Evolutionary conservation across 64 coral and sea anemone species (phyloP).

Genomic region (Trachythela sp.): DNA sequence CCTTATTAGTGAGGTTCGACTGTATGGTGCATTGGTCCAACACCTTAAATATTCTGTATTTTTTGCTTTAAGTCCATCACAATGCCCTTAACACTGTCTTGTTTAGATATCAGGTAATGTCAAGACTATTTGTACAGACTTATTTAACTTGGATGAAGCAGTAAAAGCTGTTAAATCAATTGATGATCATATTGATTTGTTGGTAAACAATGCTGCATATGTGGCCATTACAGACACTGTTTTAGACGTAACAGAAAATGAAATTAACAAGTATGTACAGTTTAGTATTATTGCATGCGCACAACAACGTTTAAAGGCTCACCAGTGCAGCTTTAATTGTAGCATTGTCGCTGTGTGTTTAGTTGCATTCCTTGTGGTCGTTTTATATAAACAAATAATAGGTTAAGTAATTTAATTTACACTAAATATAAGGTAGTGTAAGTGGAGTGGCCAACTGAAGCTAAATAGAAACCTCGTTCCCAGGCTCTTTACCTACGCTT

Average conservation of each 20-base stretch:
- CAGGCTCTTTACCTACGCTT: no score
- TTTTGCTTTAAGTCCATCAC: no score
- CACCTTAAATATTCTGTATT: not conserved
- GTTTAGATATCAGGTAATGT: not conserved
- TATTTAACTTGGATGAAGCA: not conserved
- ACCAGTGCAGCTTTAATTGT: no score
- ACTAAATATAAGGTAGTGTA: no score
- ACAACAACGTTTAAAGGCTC: no score
- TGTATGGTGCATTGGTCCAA: not conserved
- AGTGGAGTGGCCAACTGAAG: no score
- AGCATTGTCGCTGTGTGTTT: no score
- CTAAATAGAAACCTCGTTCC: no score
- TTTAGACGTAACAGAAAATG: not conserved
- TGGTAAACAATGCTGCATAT: constrained; percentile 12
- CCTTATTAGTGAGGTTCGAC: not conserved
- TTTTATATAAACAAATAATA: no score
- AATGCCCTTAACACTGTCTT: not conserved
- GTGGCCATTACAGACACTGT: not conserved
- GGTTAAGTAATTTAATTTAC: no score
- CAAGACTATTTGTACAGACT: not conserved
- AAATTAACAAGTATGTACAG: not conserved
- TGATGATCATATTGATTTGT: not conserved
- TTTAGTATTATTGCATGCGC: no score
- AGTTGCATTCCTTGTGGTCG: no score
- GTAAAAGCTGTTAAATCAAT: not conserved